Evolutionary conservation across 2,888 invertebrate genomes (phyloP).

Genomic region (Apoda limacodes): DNA sequence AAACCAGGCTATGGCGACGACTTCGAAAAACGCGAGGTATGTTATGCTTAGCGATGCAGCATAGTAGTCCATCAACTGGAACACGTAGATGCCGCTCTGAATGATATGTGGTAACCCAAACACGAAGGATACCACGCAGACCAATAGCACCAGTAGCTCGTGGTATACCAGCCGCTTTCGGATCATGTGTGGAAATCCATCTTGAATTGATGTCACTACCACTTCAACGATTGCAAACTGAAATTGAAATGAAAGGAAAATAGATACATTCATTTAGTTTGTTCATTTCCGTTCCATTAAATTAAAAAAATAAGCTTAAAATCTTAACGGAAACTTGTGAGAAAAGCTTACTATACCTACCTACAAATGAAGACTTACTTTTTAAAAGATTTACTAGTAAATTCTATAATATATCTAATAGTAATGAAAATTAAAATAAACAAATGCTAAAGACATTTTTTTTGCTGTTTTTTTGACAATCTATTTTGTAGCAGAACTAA

Average conservation of each 20-base stretch:
- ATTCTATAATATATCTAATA: no score
- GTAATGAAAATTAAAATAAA: no score
- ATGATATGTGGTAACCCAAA: constrained; percentile 90
- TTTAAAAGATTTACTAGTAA: no score
- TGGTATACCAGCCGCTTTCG: constrained; percentile 85
- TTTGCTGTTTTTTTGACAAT: no score
- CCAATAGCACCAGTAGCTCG: constrained; percentile 85
- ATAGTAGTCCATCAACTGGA: constrained; percentile 93
- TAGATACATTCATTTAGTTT: no score
- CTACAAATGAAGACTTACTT: no score
- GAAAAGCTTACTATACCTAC: no score
- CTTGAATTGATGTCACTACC: constrained; percentile 93
- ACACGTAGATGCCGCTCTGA: constrained; percentile 91
- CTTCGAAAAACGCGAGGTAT: constrained; percentile 93
- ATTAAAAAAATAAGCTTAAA: no score
- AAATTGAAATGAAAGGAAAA: constrained; percentile 29
- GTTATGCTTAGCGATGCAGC: constrained; percentile 93
- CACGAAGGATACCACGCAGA: constrained; percentile 85
- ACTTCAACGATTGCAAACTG: constrained; percentile 96
- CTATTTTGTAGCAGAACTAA: no score
- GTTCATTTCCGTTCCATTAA: no score
- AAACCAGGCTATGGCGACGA: constrained; percentile 91
- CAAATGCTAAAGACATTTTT: no score
- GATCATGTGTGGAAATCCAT: constrained; percentile 91
- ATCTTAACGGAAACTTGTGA: no score